phyloP scores from a whole-genome alignment of 2,113 vertebrate genomes.

The Rhynchopsitta pachyrhyncha region DNA sequence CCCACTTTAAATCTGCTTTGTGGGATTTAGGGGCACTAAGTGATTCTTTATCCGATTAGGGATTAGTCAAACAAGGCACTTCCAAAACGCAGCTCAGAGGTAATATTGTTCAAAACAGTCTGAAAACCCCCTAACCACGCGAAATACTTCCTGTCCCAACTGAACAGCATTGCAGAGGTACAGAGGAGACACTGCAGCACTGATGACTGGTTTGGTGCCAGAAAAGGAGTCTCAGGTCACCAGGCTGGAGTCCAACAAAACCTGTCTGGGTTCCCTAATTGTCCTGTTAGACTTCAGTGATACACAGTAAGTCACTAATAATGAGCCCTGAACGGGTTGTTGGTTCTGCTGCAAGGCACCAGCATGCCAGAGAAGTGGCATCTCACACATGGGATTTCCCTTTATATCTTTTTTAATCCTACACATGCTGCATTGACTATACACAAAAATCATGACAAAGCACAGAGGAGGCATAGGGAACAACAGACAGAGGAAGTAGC shows the following conservation, averaged over 20 bases:
- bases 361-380: background rate
- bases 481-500: background rate
- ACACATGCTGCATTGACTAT: background rate
- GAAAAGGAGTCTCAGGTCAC: background rate
- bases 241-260: background rate
- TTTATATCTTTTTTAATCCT: background rate
- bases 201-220: background rate
- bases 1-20: background rate
- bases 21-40: background rate
- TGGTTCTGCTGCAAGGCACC: background rate
- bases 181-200: background rate
- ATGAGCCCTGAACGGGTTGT: background rate
- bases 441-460: background rate
- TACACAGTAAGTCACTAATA: background rate
- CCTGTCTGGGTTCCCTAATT: background rate
- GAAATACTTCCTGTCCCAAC: background rate
- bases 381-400: background rate
- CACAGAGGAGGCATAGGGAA: background rate
- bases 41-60: background rate
- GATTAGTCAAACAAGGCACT: background rate
- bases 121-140: background rate
- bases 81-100: background rate
- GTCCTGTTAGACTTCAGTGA: background rate
- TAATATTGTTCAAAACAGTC: background rate
- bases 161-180: background rate